phyloP scores from a whole-genome alignment of 1,140 invertebrate species.

The Aphis craccivora region DNA sequence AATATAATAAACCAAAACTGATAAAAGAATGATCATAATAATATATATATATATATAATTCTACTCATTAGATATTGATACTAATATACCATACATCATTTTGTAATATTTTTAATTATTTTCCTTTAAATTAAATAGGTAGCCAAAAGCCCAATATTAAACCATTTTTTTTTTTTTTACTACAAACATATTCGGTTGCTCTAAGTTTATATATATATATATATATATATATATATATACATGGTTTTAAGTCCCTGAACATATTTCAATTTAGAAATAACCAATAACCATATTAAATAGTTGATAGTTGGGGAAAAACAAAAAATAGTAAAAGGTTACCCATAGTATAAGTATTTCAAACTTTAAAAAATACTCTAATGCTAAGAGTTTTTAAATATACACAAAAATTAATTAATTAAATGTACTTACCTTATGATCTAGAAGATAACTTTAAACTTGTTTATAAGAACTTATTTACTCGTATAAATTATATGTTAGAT shows the following conservation, averaged over 20 bases:
- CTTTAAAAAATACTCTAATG: neutral
- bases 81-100: neutral
- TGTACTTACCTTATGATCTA: neutral
- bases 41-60: too few relatives aligned
- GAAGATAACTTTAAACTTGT: neutral
- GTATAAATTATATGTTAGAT: neutral
- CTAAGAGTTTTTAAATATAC: neutral
- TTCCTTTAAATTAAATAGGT: neutral
- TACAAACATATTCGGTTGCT: neutral
- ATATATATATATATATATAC: too few relatives aligned
- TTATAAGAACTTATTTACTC: neutral
- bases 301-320: neutral
- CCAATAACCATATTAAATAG: neutral
- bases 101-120: neutral
- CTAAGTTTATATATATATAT: too few relatives aligned
- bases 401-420: neutral
- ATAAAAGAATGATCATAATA: neutral
- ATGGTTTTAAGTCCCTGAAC: neutral
- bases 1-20: neutral
- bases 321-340: neutral
- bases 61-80: neutral
- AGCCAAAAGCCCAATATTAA: neutral
- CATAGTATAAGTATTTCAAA: neutral
- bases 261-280: neutral
- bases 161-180: neutral